Conservation (phyloP, 2,888 invertebrate genomes). For the Eupithecia subumbrata region DNA sequence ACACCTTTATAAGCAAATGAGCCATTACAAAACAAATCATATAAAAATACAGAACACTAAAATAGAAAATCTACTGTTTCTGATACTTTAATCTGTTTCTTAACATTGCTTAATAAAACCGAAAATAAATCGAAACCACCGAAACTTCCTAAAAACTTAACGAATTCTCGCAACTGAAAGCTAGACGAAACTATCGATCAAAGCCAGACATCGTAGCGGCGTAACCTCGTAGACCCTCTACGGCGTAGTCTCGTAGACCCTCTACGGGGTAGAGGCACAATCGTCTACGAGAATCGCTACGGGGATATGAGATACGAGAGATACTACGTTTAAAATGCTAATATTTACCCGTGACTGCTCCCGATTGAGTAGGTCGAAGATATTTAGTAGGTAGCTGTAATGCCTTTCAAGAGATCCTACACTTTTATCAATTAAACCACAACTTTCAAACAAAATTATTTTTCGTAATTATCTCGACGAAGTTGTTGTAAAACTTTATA, state of each 20-base stretch:
- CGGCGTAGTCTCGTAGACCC: slow-evolving; percentile 35
- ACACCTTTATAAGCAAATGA: neutral
- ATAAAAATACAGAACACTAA: neutral
- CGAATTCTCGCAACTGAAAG: neutral
- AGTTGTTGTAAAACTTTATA: neutral
- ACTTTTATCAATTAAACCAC: neutral
- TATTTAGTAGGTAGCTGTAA: neutral
- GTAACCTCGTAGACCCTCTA: slow-evolving; percentile 14
- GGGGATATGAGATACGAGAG: neutral
- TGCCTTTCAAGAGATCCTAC: neutral
- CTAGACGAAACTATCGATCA: slow-evolving; percentile 46
- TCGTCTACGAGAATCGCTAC: slow-evolving; percentile 15
- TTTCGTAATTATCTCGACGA: neutral
- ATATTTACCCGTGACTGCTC: neutral
- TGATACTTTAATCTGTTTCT: neutral
- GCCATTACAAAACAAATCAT: neutral
- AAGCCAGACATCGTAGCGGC: slow-evolving; percentile 35
- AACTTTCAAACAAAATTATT: neutral
- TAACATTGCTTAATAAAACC: neutral
- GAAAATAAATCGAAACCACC: neutral
- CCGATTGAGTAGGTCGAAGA: neutral
- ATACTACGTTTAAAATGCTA: neutral
- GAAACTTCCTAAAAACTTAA: neutral
- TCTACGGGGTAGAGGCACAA: slow-evolving; percentile 33
- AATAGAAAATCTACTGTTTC: neutral